phyloP scores from a whole-genome alignment of 2,113 vertebrate species.

The Dromas ardeola region DNA sequence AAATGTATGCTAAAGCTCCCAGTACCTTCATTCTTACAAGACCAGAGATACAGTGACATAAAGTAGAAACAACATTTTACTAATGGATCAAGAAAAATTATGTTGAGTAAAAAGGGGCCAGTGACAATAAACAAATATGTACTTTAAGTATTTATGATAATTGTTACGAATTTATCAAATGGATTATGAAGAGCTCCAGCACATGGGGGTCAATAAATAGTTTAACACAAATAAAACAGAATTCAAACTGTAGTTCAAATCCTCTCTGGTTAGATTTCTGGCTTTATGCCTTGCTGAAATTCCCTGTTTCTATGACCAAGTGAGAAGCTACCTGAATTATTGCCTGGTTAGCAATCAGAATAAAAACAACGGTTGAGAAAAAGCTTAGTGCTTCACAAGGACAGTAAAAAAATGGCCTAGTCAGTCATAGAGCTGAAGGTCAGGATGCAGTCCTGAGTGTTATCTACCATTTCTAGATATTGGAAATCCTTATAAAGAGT shows the following conservation, averaged over 20 bases:
- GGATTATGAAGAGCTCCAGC: background rate
- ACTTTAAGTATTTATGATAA: background rate
- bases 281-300: background rate
- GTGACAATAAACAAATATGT: background rate
- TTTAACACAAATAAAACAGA: background rate
- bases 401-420: constrained; percentile 35
- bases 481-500: constrained; percentile 43
- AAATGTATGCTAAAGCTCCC: background rate
- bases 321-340: constrained; percentile 46
- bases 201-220: background rate
- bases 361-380: constrained; percentile 62
- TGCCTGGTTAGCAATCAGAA: constrained; percentile 51
- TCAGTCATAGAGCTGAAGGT: constrained; percentile 59
- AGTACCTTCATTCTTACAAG: background rate
- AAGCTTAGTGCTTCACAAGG: constrained; percentile 39
- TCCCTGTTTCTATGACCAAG: background rate
- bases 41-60: background rate
- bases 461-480: constrained; percentile 50
- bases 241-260: background rate
- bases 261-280: background rate
- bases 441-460: constrained; percentile 28
- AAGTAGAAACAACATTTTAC: background rate
- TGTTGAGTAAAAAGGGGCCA: background rate
- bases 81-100: background rate
- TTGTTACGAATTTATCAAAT: background rate